These are phyloP conservation scores for Eretmodus cyanostictus DNA, from an alignment of 2,113 vertebrate genomes.

Conservation along the genomic window DNA sequence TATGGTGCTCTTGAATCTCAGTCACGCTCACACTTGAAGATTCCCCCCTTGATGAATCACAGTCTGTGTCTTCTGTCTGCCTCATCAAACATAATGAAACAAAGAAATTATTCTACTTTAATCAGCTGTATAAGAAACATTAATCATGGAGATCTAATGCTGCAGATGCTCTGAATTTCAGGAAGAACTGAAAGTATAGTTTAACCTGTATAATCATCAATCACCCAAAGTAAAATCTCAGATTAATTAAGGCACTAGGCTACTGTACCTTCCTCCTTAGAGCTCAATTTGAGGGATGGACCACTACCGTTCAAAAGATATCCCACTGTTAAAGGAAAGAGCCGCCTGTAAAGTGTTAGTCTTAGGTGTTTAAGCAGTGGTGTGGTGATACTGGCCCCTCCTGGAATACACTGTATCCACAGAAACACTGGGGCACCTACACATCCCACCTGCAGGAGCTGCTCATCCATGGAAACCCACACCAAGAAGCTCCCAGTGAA, in stretches of 20 bases:
- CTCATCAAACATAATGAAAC: neutral
- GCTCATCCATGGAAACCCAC: neutral
- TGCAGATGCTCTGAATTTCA: neutral
- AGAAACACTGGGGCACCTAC: neutral
- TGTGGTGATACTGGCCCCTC: neutral
- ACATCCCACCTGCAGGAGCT: neutral
- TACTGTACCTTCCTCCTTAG: neutral
- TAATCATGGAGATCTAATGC: neutral
- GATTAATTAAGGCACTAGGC: neutral
- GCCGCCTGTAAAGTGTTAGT: neutral
- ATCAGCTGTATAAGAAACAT: neutral
- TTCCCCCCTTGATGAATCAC: neutral
- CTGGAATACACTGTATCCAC: neutral
- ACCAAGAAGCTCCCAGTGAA: neutral
- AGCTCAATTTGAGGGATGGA: neutral
- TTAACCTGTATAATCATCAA: neutral
- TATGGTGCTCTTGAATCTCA: conserved; percentile 9
- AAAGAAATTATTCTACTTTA: neutral
- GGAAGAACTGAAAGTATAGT: neutral
- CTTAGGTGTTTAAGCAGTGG: neutral
- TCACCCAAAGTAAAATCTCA: neutral
- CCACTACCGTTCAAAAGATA: neutral
- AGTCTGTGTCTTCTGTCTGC: neutral
- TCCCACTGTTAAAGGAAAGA: neutral
- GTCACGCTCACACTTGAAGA: neutral